Evolutionary conservation across 1,140 invertebrate species (phyloP).

Genomic region (Phthorimaea operculella): DNA sequence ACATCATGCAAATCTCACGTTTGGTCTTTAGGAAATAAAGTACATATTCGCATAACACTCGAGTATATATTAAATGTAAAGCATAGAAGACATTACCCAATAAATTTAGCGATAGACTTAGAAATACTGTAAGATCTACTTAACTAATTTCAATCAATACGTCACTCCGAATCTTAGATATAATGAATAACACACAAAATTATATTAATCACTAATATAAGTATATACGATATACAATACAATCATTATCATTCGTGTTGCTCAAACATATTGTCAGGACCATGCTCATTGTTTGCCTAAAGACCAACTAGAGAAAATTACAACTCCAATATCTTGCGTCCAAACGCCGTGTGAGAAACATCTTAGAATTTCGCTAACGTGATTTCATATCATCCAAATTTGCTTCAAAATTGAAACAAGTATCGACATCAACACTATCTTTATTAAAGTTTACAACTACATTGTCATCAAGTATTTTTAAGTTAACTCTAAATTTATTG

Average conservation of each 20-base stretch:
- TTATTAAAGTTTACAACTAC: slow-evolving; percentile 45
- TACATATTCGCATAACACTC: slow-evolving; percentile 36
- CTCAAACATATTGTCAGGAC: slow-evolving; percentile 13
- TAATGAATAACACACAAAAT: slow-evolving; percentile 16
- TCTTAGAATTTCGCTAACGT: slow-evolving; percentile 25
- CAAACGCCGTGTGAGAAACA: slow-evolving; percentile 53
- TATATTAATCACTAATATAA: slow-evolving; percentile 12
- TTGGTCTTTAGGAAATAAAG: slow-evolving; percentile 65
- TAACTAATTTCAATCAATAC: slow-evolving; percentile 24
- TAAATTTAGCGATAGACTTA: slow-evolving; percentile 63
- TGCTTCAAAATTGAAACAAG: slow-evolving; percentile 52
- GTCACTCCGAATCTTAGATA: slow-evolving; percentile 39
- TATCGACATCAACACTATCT: slow-evolving; percentile 25
- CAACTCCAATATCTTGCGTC: slow-evolving; percentile 2
- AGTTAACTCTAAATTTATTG: slow-evolving; percentile 63
- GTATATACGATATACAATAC: slow-evolving; percentile 4
- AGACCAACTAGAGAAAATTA: slow-evolving; percentile 55
- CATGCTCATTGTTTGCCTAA: slow-evolving; percentile 52
- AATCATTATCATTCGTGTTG: slow-evolving; percentile 8
- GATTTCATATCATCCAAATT: slow-evolving; percentile 58
- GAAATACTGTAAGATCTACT: slow-evolving; percentile 41
- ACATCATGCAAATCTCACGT: slow-evolving; percentile 61
- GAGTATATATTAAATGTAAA: slow-evolving; percentile 18
- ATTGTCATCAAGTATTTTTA: slow-evolving; percentile 29
- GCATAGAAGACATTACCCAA: slow-evolving; percentile 54